These are phyloP conservation scores for Parazoanthus darwini DNA, from an alignment of 92 coral and sea anemone genomes.

Conservation along the genomic window DNA sequence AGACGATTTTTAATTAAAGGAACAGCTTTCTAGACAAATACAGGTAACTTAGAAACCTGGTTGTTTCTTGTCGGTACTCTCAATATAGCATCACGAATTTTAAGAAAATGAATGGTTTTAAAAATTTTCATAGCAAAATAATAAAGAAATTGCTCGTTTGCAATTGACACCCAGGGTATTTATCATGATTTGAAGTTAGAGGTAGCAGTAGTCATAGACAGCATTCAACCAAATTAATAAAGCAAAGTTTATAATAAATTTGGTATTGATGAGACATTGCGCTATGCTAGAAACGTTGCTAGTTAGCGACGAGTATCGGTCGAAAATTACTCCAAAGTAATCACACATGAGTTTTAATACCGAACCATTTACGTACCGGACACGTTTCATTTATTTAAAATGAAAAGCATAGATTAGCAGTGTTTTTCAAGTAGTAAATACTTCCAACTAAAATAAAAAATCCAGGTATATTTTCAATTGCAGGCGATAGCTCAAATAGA, in stretches of 20 bases:
- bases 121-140: conserved; percentile 13
- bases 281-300: background rate
- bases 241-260: conserved; percentile 8
- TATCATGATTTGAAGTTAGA: conserved; percentile 4
- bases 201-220: background rate
- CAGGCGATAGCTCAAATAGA: background rate
- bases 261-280: background rate
- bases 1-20: background rate
- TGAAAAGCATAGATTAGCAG: background rate
- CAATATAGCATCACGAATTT: background rate
- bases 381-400: background rate
- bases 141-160: conserved; percentile 11
- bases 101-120: background rate
- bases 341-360: background rate
- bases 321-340: conserved; percentile 6
- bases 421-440: background rate
- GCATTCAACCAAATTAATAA: background rate
- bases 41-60: background rate
- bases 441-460: background rate
- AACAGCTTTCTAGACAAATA: background rate
- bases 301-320: background rate
- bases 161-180: conserved; percentile 10
- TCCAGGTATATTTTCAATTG: background rate
- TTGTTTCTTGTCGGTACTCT: background rate
- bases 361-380: background rate